Percentiles rank a stretch among this genome's conserved stretches.
phyloP scores from a whole-genome alignment of 2,888 invertebrate genomes.

The Chydorus sphaericus region DNA sequence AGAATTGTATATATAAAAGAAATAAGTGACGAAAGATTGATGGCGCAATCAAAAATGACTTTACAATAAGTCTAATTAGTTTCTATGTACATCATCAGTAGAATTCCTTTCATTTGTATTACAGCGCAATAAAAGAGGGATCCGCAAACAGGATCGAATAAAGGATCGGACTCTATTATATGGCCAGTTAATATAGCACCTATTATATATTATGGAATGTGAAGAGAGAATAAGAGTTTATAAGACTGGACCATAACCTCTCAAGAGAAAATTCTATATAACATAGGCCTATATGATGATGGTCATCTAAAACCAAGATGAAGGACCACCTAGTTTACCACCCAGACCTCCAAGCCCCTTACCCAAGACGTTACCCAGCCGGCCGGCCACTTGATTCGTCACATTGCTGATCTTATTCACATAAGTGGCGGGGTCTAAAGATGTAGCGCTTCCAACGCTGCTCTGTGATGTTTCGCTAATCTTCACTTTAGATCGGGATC shows the following conservation, averaged over 20 bases:
- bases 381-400: slow-evolving; percentile 69
- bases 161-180: too few relatives aligned
- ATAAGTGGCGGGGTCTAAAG: slow-evolving; percentile 46
- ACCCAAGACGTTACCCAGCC: slow-evolving; percentile 77
- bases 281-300: too few relatives aligned
- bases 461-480: slow-evolving; percentile 43
- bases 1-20: too few relatives aligned
- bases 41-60: neutral
- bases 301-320: slow-evolving; percentile 12
- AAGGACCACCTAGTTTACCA: slow-evolving; percentile 60
- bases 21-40: neutral
- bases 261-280: too few relatives aligned
- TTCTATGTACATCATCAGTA: neutral
- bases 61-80: neutral
- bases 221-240: too few relatives aligned
- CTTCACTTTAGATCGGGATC: slow-evolving; percentile 41
- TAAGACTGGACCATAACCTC: too few relatives aligned
- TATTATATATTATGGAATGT: too few relatives aligned
- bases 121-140: too few relatives aligned
- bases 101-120: too few relatives aligned
- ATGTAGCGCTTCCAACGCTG: slow-evolving; percentile 1
- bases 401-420: slow-evolving; percentile 63
- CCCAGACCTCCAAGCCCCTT: slow-evolving; percentile 80
- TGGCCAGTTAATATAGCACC: too few relatives aligned
- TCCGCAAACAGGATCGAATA: too few relatives aligned